Evolutionary conservation across 2,113 vertebrate species (phyloP), one percentile per base, ranked within the genome.

Genomic region (Pteronura brasiliensis): DNA sequence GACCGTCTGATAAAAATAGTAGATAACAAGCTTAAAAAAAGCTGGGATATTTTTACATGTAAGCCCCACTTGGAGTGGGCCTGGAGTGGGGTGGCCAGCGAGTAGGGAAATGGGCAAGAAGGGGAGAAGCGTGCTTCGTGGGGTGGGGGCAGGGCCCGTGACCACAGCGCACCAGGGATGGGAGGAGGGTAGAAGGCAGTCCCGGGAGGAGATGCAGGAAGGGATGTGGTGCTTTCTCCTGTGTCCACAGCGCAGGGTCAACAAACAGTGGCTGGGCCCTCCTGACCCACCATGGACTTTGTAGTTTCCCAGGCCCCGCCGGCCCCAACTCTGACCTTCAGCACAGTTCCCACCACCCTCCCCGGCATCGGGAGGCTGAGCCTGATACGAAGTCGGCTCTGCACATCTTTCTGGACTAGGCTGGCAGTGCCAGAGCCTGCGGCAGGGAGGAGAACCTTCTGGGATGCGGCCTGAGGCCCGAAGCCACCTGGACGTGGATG

Each of bases 1-100:
- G 98, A 98, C 97, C 98, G 97, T 97, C 97, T 98, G 98, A 99
- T 99, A 99, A 99, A 99, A 99, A 99, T 99, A 99, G 99, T 98
- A 98, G 98, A 98, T 99, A 98, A 98, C 97, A 95, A 96, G 95
- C 93, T 96, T 97, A 97, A 98, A 98, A 97, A 98, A 98, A 97
- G 34, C 13, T 44, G 86, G 98, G 98, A 97, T 99, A 99, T 99
- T 98, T 99, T 98, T 98, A 98, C 90, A 97, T 82, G 93, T 90
- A 96, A 98, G 98, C 96, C 97, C 98, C 25, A 97, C 98, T 98
- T 97, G 67, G 95, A 95, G 63, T 72, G 82, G 63, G 61, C 44
- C 93, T 81, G 59, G 67, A 92, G 94, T 52, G 69, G 97, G 96
- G 92, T 59, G 93, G 79, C n/a, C 59, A 8, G 69, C 39, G 90